Percentiles rank a stretch among this genome's conserved stretches.
Evolutionary conservation across 1,140 invertebrate species (phyloP).

Genomic region (Thaumetopoea pityocampa): DNA sequence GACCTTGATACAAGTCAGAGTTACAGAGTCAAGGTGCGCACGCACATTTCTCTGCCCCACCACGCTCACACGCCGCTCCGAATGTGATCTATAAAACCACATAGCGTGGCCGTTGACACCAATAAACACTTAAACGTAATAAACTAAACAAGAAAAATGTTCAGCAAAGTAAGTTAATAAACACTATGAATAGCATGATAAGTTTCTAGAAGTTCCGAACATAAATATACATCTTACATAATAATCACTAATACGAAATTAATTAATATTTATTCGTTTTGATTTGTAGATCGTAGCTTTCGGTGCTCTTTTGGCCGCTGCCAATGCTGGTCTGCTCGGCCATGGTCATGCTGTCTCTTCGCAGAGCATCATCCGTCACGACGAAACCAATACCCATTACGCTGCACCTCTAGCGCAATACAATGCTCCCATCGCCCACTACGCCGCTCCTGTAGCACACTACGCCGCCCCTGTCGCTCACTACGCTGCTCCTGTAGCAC

Average conservation of each 20-base stretch:
- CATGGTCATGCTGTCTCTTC: slow-evolving; percentile 45
- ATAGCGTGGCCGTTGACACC: slow-evolving; percentile 40
- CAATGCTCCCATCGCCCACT: slow-evolving; percentile 16
- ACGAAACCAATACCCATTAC: slow-evolving; percentile 25
- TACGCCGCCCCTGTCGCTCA: slow-evolving; percentile 12
- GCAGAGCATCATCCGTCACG: slow-evolving; percentile 48
- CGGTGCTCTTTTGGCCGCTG: slow-evolving; percentile 33
- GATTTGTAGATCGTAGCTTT: slow-evolving; percentile 19
- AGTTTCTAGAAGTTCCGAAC: too few species aligned
- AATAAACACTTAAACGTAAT: slow-evolving; percentile 45
- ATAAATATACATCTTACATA: too few species aligned
- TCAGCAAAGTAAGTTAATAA: slow-evolving; percentile 53
- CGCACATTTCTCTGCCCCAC: slow-evolving; percentile 55
- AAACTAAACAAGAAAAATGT: slow-evolving; percentile 49
- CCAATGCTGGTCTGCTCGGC: slow-evolving; percentile 35
- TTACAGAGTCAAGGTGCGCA: slow-evolving; percentile 50
- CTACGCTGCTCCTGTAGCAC: slow-evolving; percentile 7
- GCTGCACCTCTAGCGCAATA: slow-evolving; percentile 18
- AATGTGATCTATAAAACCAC: slow-evolving; percentile 59
- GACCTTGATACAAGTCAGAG: slow-evolving; percentile 48
- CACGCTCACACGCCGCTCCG: slow-evolving; percentile 18
- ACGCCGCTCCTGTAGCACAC: slow-evolving; percentile 17
- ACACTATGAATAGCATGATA: background rate
- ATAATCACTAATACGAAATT: background rate
- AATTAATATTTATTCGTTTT: background rate